Conservation (phyloP, 2,797 vertebrate species). For the Tokudaia muenninki region DNA sequence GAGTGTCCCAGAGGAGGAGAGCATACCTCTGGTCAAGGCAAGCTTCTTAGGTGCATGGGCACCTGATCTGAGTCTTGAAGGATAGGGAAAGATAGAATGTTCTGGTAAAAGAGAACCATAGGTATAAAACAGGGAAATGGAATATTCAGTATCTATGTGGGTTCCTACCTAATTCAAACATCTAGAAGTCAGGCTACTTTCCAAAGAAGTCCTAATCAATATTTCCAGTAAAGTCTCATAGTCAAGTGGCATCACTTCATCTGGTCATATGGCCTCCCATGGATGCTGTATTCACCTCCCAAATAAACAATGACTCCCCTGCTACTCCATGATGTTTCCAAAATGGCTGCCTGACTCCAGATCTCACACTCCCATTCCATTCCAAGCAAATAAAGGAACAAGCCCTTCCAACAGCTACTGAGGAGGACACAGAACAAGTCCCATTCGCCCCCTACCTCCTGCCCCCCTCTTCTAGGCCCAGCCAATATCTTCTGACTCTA, state of each 20-base stretch:
- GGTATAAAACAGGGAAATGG: neutral
- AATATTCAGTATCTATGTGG: neutral
- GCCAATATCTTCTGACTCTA: conserved; percentile 46
- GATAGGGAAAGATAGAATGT: conserved; percentile 28
- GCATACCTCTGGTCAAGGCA: neutral
- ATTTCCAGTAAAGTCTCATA: neutral
- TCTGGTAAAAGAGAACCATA: conserved; percentile 12
- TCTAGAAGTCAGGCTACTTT: neutral
- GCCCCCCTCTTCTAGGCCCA: neutral
- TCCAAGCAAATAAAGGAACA: neutral
- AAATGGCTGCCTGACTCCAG: conserved; percentile 21
- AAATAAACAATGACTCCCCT: neutral
- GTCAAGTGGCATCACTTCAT: conserved; percentile 11
- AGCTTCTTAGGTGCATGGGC: neutral
- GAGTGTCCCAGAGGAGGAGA: neutral
- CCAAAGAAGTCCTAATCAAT: neutral
- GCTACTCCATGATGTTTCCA: neutral
- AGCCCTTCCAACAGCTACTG: neutral
- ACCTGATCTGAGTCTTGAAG: conserved; percentile 3
- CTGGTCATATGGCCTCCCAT: neutral
- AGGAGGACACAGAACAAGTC: neutral
- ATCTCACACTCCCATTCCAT: conserved; percentile 17
- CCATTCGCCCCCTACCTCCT: neutral
- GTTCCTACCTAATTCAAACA: conserved; percentile 7
- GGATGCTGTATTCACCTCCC: neutral